These are phyloP conservation scores for Patella pellucida DNA, from an alignment of 2,888 invertebrate genomes.

Conservation along the genomic window DNA sequence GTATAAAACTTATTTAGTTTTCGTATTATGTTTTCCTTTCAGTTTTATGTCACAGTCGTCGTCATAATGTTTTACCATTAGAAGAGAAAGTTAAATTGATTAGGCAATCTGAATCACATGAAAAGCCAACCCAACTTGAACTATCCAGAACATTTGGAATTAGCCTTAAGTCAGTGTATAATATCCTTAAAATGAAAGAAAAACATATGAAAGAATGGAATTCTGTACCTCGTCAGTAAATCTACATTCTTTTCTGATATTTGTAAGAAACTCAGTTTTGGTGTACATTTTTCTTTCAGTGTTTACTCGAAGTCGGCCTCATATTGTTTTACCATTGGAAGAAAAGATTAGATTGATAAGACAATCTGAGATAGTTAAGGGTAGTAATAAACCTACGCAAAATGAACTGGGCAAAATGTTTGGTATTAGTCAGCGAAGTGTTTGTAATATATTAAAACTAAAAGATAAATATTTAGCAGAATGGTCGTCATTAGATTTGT, in stretches of 20 bases:
- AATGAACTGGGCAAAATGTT: not conserved
- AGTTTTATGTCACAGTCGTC: not conserved
- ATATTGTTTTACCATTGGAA: not conserved
- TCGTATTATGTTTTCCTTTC: too few relatives aligned
- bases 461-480: not conserved
- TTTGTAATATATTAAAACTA: not conserved
- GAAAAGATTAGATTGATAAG: not conserved
- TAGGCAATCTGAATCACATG: not conserved
- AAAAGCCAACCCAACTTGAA: not conserved
- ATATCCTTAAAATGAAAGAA: conserved; percentile 7
- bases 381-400: not conserved
- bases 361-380: not conserved
- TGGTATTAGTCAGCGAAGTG: not conserved
- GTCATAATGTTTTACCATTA: not conserved
- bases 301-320: too few relatives aligned
- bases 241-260: too few relatives aligned
- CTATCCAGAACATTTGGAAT: not conserved
- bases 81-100: conserved; percentile 7
- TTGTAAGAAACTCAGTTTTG: too few relatives aligned
- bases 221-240: too few relatives aligned
- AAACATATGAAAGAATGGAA: not conserved
- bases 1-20: too few relatives aligned
- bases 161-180: not conserved
- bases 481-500: not conserved
- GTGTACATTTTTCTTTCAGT: too few relatives aligned